A percentile compares a stretch with the other conserved stretches of the same genome.
Conservation (phyloP, 1,140 invertebrate species). For the Megalopta genalis region DNA sequence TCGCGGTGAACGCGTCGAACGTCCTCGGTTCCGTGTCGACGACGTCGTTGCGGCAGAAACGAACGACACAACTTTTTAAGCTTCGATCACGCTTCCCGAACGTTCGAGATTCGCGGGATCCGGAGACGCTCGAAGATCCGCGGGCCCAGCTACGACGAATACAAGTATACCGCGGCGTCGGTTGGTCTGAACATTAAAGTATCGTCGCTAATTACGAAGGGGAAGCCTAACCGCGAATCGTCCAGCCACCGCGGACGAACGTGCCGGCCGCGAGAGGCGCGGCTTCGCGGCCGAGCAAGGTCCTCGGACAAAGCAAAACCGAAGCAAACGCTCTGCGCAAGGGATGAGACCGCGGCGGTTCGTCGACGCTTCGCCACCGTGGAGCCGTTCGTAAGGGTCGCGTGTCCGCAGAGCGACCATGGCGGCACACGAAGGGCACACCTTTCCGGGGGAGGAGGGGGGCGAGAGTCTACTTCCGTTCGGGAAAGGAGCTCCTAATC, state of each 20-base stretch:
- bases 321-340: not conserved
- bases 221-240: not conserved
- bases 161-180: not conserved
- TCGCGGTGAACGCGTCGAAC: no score
- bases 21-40: no score
- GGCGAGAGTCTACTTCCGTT: conserved; percentile 9
- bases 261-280: not conserved
- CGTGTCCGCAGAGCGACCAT: not conserved
- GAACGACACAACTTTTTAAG: no score
- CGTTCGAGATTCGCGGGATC: no score
- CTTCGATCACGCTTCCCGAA: no score
- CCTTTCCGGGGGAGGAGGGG: no score
- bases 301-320: conserved; percentile 1
- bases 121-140: no score
- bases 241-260: not conserved
- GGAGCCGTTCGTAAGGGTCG: not conserved
- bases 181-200: not conserved
- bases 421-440: conserved; percentile 27
- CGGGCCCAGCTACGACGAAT: not conserved
- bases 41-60: no score
- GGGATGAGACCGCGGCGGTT: not conserved
- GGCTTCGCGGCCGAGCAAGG: no score
- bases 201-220: not conserved
- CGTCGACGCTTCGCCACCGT: not conserved
- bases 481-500: conserved; percentile 7